Base-by-base conservation (phyloP, 2,888 invertebrate genomes). In the Bedellia somnulentella region DNA sequence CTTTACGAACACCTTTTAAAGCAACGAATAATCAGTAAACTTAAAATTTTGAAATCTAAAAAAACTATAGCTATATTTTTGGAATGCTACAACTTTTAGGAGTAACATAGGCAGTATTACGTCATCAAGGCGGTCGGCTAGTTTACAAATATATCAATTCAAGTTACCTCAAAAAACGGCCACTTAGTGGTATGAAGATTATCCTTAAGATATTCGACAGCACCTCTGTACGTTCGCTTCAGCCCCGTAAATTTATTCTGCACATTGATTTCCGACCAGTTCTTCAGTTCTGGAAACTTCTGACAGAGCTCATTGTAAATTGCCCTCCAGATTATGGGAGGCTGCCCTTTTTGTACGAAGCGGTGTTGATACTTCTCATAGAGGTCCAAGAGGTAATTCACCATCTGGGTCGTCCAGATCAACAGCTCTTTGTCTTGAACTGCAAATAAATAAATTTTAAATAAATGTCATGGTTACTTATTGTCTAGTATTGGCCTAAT, bases 101-200 rank as follows among this genome's bases (percentile, higher is more conserved):
- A n/a, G n/a, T n/a, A n/a, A n/a, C n/a, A n/a, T n/a, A n/a, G n/a
- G n/a, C n/a, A n/a, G n/a, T n/a, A n/a, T n/a, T n/a, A n/a, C n/a
- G n/a, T n/a, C n/a, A n/a, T n/a, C n/a, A n/a, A n/a, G n/a, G n/a
- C n/a, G n/a, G n/a, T n/a, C n/a, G n/a, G n/a, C n/a, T n/a, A n/a
- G n/a, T n/a, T n/a, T n/a, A n/a, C n/a, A n/a, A n/a, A n/a, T n/a
- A n/a, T n/a, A n/a, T n/a, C n/a, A n/a, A n/a, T n/a, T n/a, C n/a
- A n/a, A n/a, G 23, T 14, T 13, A 30, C 30, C 15, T 10, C 24
- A 11, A 24, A 30, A 17, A 10, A 30, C 9, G 17, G 16, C 30
- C 30, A 30, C 12, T 24, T 24, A 4, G 24, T 30, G 9, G 30
- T 30, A 14, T 30, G 24, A 5, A 30, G 11, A 13, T 30, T 24